Conservation (phyloP, 2,888 invertebrate species). For the Ommatoiulus sabulosus region DNA sequence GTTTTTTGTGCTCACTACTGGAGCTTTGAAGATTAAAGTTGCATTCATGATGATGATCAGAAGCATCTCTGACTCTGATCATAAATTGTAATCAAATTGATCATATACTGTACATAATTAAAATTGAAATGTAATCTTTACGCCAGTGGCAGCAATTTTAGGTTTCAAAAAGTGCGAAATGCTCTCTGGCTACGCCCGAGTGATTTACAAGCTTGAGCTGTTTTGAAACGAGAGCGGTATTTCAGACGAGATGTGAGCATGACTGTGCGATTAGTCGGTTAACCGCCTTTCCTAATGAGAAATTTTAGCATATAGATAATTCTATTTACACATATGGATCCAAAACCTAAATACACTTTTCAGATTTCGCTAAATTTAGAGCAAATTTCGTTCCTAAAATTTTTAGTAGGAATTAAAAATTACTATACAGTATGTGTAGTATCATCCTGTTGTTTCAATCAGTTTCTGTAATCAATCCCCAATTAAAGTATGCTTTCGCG, state of each 20-base stretch:
- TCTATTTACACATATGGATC: too few relatives aligned
- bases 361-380: too few relatives aligned
- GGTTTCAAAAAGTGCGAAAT: background rate
- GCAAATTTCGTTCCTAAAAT: background rate
- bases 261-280: background rate
- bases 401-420: too few relatives aligned
- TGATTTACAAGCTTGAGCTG: background rate
- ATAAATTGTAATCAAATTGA: background rate
- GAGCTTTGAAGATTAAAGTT: too few relatives aligned
- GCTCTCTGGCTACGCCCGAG: background rate
- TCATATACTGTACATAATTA: background rate
- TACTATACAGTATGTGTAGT: too few relatives aligned
- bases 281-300: background rate
- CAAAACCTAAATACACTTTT: too few relatives aligned
- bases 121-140: background rate
- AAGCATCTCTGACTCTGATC: background rate
- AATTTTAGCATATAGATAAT: too few relatives aligned
- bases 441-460: too few relatives aligned
- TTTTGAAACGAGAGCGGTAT: background rate
- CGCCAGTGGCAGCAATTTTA: background rate
- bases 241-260: background rate
- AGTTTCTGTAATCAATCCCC: too few relatives aligned
- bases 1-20: too few relatives aligned
- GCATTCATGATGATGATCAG: background rate
- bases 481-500: too few relatives aligned